Base-by-base conservation (phyloP, 2,797 vertebrate genomes). In the Squalus acanthias region DNA sequence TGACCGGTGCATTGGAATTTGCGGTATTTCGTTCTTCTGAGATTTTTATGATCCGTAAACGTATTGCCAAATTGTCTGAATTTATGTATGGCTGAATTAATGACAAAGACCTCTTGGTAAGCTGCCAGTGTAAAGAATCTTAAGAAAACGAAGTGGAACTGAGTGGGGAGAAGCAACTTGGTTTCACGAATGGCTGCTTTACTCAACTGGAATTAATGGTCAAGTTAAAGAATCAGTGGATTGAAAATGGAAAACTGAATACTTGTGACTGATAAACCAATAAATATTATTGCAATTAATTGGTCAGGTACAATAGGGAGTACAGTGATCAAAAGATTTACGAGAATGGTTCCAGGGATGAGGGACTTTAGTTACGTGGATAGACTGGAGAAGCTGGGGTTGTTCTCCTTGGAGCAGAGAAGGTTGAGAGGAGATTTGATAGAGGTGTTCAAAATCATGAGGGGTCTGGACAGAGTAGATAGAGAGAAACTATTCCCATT, bases 61-160 rank as follows among this genome's bases (percentile, higher is more conserved):
- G 57, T 15, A 91, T 29, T 17, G 57, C 57, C 57, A 91, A 63
- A 33, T 17, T 13, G 5, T 91, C 29, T n/a, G 57, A 33, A 91
- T 91, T 63, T 91, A 91, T 63, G 88, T 89, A 63, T 91, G 57
- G 63, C 57, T 63, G 29, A 91, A 60, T 91, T 63, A 63, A 91
- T 91, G 57, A n/a, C 88, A 91, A 63, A 63, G 57, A 91, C 88
- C 88, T 33, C 57, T 91, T 89, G 26, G 88, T 33, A n/a, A 91
- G 57, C 88, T 91, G 29, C n/a, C 57, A 76, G 1, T 91, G 57
- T 91, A 60, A 33, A 17, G 88, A 91, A 60, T 63, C 88, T 91
- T n/a, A 63, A 91, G 26, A 91, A 63, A 63, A 63, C 63, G 33
- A 91, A 2, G 13, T 91, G 88, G 53, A 89, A 89, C 24, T 57